Percentiles rank a stretch among this genome's conserved stretches.
phyloP scores from a whole-genome alignment of 2,113 vertebrate genomes.

The Mellivora capensis region DNA sequence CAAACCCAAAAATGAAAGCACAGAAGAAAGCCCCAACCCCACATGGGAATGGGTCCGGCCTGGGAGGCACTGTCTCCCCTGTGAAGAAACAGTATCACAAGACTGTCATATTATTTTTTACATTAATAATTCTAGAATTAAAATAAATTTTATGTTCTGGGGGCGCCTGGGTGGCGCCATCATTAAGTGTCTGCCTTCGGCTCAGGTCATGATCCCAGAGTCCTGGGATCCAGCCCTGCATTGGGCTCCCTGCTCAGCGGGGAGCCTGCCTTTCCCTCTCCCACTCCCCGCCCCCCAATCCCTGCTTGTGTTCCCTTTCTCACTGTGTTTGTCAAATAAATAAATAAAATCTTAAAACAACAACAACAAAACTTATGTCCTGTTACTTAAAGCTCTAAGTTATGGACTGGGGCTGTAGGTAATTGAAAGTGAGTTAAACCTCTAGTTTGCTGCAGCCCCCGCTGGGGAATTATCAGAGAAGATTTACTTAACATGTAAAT shows the following conservation, averaged over 20 bases:
- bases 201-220: too few species aligned
- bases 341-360: too few species aligned
- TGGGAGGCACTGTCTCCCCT: background rate
- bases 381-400: constrained; percentile 25
- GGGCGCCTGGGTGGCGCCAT: too few species aligned
- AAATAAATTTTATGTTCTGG: background rate
- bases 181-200: too few species aligned
- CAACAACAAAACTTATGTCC: background rate
- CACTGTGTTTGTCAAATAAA: too few species aligned
- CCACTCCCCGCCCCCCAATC: too few species aligned
- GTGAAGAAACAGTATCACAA: background rate
- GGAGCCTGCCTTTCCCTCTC: too few species aligned
- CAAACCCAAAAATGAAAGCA: constrained; percentile 40
- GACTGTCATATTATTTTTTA: background rate
- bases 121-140: constrained; percentile 11
- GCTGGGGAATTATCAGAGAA: background rate
- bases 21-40: background rate
- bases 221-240: too few species aligned
- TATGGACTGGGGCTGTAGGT: background rate
- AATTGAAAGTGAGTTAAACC: background rate
- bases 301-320: too few species aligned
- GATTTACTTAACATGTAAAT: background rate
- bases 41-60: background rate
- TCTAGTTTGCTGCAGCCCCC: background rate
- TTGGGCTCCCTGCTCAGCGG: too few species aligned